Evolutionary conservation across 1,140 invertebrate species (phyloP).

Genomic region (Chrysopa pallens): DNA sequence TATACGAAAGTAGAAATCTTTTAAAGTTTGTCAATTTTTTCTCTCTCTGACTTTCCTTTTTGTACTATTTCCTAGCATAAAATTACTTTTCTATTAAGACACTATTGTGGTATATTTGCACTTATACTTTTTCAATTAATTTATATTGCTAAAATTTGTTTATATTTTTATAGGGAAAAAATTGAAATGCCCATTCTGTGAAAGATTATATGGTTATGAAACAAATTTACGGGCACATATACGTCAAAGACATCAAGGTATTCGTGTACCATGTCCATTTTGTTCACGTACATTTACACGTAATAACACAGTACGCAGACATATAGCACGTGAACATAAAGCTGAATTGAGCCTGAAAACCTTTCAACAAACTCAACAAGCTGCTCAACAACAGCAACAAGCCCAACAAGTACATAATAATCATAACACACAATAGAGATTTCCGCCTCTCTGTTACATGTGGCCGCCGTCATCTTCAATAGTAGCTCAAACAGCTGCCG

Average conservation of each 20-base stretch:
- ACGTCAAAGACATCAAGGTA: conserved; percentile 74
- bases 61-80: no score
- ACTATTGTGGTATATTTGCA: no score
- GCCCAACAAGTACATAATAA: conserved; percentile 13
- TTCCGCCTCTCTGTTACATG: neutral
- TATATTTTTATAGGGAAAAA: conserved; percentile 51
- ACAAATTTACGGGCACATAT: conserved; percentile 82
- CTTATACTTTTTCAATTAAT: no score
- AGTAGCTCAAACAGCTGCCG: no score
- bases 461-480: neutral
- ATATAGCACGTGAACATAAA: conserved; percentile 74
- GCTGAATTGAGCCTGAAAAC: conserved; percentile 48
- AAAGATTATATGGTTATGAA: conserved; percentile 82
- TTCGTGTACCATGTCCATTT: conserved; percentile 71
- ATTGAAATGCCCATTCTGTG: conserved; percentile 79
- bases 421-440: conserved; percentile 1
- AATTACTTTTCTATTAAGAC: no score
- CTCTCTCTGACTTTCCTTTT: no score
- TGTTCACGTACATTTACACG: conserved; percentile 79
- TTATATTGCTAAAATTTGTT: no score
- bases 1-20: no score
- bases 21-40: no score
- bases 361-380: conserved; percentile 36
- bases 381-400: conserved; percentile 31
- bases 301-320: conserved; percentile 75